Conservation (phyloP, 2,797 vertebrate species). For the Sebastes hubbsi region DNA sequence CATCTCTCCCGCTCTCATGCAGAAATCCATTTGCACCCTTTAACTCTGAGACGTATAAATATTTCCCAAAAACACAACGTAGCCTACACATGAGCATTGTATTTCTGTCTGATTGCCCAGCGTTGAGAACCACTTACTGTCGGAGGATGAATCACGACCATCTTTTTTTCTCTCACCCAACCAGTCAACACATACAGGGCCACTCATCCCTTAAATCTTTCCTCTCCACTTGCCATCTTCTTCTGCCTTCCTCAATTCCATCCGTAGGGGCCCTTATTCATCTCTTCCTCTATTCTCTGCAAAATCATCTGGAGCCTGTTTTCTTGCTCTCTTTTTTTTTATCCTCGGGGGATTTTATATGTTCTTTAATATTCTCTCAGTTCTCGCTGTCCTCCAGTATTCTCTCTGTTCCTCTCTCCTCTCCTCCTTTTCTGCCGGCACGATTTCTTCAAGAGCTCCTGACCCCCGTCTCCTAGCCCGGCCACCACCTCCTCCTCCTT, state of each 20-base stretch:
- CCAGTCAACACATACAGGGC: conserved; percentile 52
- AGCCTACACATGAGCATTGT: conserved; percentile 37
- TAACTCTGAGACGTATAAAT: conserved; percentile 61
- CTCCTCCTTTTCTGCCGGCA: conserved; percentile 5
- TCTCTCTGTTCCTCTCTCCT: conserved; percentile 53
- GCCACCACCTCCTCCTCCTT: conserved; percentile 29
- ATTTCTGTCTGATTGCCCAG: conserved; percentile 53
- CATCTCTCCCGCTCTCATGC: conserved; percentile 39
- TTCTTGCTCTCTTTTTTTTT: conserved; percentile 25
- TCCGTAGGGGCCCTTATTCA: conserved; percentile 46
- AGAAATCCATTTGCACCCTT: conserved; percentile 68
- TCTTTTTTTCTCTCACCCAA: conserved; percentile 37
- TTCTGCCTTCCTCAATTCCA: conserved; percentile 40
- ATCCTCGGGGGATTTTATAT: conserved; percentile 51
- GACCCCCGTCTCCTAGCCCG: conserved; percentile 26
- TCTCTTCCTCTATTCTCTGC: conserved; percentile 52
- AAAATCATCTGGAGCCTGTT: conserved; percentile 61
- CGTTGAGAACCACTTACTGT: conserved; percentile 63
- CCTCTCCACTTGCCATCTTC: conserved; percentile 42
- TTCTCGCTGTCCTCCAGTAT: conserved; percentile 61
- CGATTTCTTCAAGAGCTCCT: conserved; percentile 38
- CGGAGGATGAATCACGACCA: conserved; percentile 57
- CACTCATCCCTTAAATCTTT: conserved; percentile 66
- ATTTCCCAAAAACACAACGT: conserved; percentile 50
- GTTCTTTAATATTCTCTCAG: conserved; percentile 75